Evolutionary conservation across 2,888 invertebrate species (phyloP).

Genomic region (Drosophila ustulata): DNA sequence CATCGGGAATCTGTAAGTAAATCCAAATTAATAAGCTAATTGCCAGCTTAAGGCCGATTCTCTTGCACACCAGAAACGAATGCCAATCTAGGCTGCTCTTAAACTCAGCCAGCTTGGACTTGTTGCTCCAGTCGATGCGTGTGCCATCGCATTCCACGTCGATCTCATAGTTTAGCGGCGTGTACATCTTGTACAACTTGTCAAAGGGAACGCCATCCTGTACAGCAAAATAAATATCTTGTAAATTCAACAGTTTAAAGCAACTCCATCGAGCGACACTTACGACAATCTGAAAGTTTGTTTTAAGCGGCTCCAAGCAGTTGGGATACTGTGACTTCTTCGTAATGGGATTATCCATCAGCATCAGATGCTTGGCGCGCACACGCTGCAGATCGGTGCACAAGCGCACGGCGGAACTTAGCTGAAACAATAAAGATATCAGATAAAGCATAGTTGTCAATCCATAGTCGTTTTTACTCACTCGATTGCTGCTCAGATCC

Average conservation of each 20-base stretch:
- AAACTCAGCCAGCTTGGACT: conserved; percentile 60
- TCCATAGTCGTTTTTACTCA: conserved; percentile 27
- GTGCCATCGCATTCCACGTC: conserved; percentile 64
- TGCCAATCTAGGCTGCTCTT: conserved; percentile 80
- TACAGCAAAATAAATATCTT: background rate
- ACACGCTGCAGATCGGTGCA: conserved; percentile 71
- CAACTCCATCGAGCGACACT: conserved; percentile 1
- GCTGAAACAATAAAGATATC: conserved; percentile 33
- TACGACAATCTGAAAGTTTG: conserved; percentile 78
- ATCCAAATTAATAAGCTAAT: background rate
- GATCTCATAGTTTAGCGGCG: conserved; percentile 71
- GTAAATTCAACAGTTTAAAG: background rate
- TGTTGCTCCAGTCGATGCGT: conserved; percentile 68
- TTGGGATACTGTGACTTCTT: conserved; percentile 75
- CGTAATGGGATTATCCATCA: conserved; percentile 77
- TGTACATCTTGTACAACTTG: conserved; percentile 73
- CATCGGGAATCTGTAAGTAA: conserved; percentile 75
- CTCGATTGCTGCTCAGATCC: conserved; percentile 76
- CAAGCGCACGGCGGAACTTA: conserved; percentile 68
- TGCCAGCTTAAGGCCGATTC: too few species aligned
- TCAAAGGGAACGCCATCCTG: conserved; percentile 80
- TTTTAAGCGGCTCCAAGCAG: conserved; percentile 68
- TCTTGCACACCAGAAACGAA: conserved; percentile 73
- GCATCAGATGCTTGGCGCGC: conserved; percentile 69
- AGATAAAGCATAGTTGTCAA: too few species aligned